Base-by-base conservation (phyloP, 2,888 invertebrate species). In the Trachelus troglodyta region DNA sequence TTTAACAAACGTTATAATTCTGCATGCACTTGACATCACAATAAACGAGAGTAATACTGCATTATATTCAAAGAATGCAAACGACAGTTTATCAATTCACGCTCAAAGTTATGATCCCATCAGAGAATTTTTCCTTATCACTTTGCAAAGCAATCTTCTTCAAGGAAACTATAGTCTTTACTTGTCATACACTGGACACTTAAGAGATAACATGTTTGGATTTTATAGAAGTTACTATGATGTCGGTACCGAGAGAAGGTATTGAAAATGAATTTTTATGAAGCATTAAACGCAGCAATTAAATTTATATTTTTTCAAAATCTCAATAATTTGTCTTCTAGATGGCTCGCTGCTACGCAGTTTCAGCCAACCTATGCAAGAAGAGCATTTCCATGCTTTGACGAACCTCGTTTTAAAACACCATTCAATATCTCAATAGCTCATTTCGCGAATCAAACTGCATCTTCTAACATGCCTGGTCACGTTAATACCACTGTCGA, bases 311-410 rank as follows among this genome's bases (percentile, higher is more conserved):
- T 15, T 40, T 56, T 56, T 15, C 1, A 23, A 23, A 15, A 56
- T 56, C 23, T 56, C 23, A 56, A 56, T 23, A 56, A 23, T 9
- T 40, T 15, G 4, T 40, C 1, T 87, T 89, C 23, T 84, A 97
- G 96, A 89, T 95, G 95, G 94, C 93, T 97, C 91, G 95, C 94
- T 1, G 94, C 95, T 11, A 97, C 97, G 0, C 97, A 97, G 87
- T 96, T 97, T 88, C 95, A 97, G 81, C 94, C 96, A 0, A 95
- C 95, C 0, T 95, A 96, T 86, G 97, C 97, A 0, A 93, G 97
- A 69, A 93, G 95, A 86, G 97, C 96, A 0, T 97, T 97, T 89
- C 97, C 97, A 11, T 97, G 97, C 89, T 96, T 97, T 87, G 98
- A 98, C 87, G 97, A 97, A 83, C 97, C 97, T 2, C 93, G 93